These are phyloP conservation scores for Poeciliopsis infans DNA, from an alignment of 2,797 vertebrate species.

Conservation along the genomic window DNA sequence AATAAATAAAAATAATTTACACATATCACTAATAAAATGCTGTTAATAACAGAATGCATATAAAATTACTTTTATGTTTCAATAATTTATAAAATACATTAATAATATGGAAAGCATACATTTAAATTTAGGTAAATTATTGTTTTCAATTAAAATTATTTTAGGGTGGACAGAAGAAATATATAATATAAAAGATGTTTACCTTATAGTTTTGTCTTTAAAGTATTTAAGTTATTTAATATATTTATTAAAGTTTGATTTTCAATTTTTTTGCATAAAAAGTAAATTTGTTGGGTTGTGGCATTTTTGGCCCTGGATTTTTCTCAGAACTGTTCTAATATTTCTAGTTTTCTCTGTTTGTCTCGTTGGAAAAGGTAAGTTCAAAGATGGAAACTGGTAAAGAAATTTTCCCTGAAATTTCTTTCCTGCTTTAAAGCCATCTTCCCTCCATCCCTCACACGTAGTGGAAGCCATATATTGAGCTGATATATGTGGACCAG, in stretches of 20 bases:
- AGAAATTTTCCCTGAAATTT: constrained; percentile 73
- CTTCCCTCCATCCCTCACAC: constrained; percentile 42
- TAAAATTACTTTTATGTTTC: background rate
- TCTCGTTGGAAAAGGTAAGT: constrained; percentile 71
- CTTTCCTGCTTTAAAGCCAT: constrained; percentile 58
- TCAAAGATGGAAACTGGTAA: constrained; percentile 40
- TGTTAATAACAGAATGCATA: background rate
- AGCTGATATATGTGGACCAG: constrained; percentile 73
- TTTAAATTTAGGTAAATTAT: background rate
- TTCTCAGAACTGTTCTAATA: background rate
- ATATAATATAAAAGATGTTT: background rate
- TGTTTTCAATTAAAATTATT: background rate
- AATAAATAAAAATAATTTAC: background rate
- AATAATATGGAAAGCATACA: background rate
- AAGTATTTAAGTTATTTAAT: background rate
- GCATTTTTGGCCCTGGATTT: background rate
- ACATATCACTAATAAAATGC: background rate
- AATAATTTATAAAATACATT: background rate
- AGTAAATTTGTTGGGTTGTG: background rate
- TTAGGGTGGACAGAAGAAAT: background rate
- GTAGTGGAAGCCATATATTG: constrained; percentile 75
- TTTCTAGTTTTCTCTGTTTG: constrained; percentile 20
- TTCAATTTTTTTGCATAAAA: background rate
- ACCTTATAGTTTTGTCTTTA: background rate
- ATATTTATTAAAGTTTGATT: background rate